Evolutionary conservation across 2,888 invertebrate genomes (phyloP), one percentile per base, ranked within the genome.

Genomic region (Abscondita cerata): DNA sequence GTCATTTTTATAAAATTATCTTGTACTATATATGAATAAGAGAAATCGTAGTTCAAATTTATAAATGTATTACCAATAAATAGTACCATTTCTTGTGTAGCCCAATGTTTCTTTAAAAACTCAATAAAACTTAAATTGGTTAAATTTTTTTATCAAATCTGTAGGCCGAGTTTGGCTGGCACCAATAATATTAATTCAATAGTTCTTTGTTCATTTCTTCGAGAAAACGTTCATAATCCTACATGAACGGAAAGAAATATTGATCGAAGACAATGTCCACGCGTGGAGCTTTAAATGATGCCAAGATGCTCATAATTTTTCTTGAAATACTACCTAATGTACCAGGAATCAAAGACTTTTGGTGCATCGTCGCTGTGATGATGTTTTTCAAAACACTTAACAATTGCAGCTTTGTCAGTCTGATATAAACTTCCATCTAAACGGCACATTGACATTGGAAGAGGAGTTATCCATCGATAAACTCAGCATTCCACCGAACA

Each of bases 311-410:
- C 40, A 40, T 40, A 40, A 40, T 40, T 40, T 40, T 40, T 40
- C 9, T 40, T 4, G 6, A 40, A n/a, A 40, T 40, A 40, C 40
- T n/a, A 40, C 40, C 40, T 11, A 40, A 40, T 40, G 40, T 40
- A 40, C 4, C 40, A 40, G 40, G 12, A 40, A 50, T 50, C 50
- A 50, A 50, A 50, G 47, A 6, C 16, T 47, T 5, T 47, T 4
- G 47, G 20, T 47, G 15, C 16, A 47, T 47, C 19, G 54, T 55
- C 47, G 59, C 64, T 20, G 46, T 41, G 33, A 48, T 58, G 19
- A 64, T 68, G 62, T 59, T 66, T 46, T 36, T 66, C 20, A 41
- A 48, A 40, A 44, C 6, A 31, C 46, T 65, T 36, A 8, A 46
- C 20, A 15, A 53, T 31, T 18, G 48, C 38, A 20, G 50, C 19